Evolutionary conservation across 2,888 invertebrate genomes (phyloP), one percentile per base, ranked within the genome.

Genomic region (Pherbina coryleti): DNA sequence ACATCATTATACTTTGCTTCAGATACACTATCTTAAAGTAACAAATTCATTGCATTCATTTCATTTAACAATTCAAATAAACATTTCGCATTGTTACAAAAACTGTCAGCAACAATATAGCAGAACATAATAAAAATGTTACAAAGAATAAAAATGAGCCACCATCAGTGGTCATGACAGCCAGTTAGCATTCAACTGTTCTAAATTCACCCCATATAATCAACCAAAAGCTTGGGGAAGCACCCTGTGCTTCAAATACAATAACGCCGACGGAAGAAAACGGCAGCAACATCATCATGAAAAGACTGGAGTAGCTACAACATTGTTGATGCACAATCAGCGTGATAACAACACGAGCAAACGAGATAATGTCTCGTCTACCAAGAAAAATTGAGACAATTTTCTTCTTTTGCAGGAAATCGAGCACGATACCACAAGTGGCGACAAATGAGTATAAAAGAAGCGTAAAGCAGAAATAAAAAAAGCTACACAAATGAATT

Each of bases 81-180:
- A 28, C 69, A 49, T 22, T 19, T 22, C 57, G 22, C 49, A 62
- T 60, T 28, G 62, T 60, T 51, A 62, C 53, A 71, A 73, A 77
- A 64, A 17, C 73, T 73, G 55, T 74, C 72, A 67, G 31, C 44
- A 69, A 53, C 67, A 76, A 31, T 51, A 62, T 14, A 60, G 37
- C 17, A 44, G 7, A 49, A 71, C 22, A 31, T 31, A 55, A 78
- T 49, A 72, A 34, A 64, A 74, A 19, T 71, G 34, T 49, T 37
- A 67, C 60, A 60, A 34, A 49, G 34, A 74, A 66, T 49, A 17
- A 57, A 72, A 69, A 57, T 19, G 51, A 67, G 44, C 64, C 19
- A n/a, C 19, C 60, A 55, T 49, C 51, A 5, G 60, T 77, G 79
- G 75, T 71, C 71, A 74, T 77, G 79, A 79, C 79, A 79, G 79